Percentiles rank a stretch among this genome's conserved stretches.
These are phyloP conservation scores for Heterohyrax brucei DNA, from an alignment of 2,797 vertebrate species.

Conservation along the genomic window DNA sequence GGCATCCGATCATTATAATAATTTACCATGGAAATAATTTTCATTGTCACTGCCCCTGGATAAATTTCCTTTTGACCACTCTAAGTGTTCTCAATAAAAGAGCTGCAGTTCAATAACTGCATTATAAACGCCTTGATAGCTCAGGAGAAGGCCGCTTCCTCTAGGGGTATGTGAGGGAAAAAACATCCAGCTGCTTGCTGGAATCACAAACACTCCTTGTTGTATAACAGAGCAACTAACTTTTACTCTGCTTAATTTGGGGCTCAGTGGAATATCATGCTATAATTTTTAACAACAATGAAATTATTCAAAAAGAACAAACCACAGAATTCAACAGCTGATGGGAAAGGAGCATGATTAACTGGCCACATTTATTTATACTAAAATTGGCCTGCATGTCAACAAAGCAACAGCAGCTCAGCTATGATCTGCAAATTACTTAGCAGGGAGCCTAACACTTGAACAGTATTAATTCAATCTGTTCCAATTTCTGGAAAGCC, in stretches of 20 bases:
- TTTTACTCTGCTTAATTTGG: conserved; percentile 6
- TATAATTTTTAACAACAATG: conserved; percentile 25
- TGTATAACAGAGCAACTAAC: neutral
- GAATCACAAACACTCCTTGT: neutral
- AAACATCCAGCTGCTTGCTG: neutral
- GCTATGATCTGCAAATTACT: neutral
- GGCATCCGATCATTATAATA: neutral
- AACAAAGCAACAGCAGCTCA: neutral
- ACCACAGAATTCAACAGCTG: neutral
- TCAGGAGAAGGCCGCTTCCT: neutral
- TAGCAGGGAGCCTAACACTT: neutral
- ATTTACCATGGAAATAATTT: neutral
- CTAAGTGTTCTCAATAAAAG: neutral
- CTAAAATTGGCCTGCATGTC: neutral
- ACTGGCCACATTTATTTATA: conserved; percentile 25
- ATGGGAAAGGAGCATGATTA: conserved; percentile 10
- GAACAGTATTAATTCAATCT: conserved; percentile 2
- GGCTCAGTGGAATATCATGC: neutral
- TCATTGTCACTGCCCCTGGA: neutral
- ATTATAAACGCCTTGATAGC: neutral
- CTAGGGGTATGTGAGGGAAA: neutral
- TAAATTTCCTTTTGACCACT: neutral
- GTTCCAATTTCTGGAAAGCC: neutral
- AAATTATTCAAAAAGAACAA: conserved; percentile 52
- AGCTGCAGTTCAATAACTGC: neutral